Percentiles rank a stretch among this genome's conserved stretches.
Evolutionary conservation across 2,113 vertebrate genomes (phyloP).

Genomic region (Hippocampus zosterae): DNA sequence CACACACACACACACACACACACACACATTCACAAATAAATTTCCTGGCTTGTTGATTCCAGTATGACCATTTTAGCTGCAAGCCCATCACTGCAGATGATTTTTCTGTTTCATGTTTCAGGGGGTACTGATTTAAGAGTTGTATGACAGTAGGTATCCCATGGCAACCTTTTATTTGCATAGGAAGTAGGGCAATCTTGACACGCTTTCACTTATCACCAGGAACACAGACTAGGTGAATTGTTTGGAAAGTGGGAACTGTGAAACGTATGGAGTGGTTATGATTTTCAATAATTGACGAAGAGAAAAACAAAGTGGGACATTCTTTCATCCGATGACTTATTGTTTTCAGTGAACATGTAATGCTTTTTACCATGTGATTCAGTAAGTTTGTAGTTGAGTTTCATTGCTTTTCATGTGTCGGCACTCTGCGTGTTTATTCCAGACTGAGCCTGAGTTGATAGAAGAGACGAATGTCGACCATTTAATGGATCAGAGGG

Average conservation of each 20-base stretch:
- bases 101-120: conserved; percentile 41
- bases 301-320: conserved; percentile 7
- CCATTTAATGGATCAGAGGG: conserved; percentile 74
- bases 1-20: too few relatives aligned
- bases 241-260: conserved; percentile 9
- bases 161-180: conserved; percentile 45
- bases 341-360: neutral
- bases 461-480: conserved; percentile 96
- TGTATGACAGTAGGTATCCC: conserved; percentile 45
- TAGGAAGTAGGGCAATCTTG: conserved; percentile 61
- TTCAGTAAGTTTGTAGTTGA: neutral
- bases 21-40: neutral
- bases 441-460: conserved; percentile 93
- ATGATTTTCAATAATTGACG: conserved; percentile 1
- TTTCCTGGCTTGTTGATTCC: conserved; percentile 34
- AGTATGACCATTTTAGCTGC: conserved; percentile 41
- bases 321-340: too few relatives aligned
- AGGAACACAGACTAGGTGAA: conserved; percentile 25
- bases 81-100: conserved; percentile 56
- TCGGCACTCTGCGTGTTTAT: neutral
- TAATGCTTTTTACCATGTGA: neutral
- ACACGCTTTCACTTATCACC: conserved; percentile 42
- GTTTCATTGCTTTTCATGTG: neutral
- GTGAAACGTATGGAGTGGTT: conserved; percentile 12
- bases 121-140: conserved; percentile 67